phyloP scores from a whole-genome alignment of 1,140 invertebrate genomes.

The Hermetia illucens region DNA sequence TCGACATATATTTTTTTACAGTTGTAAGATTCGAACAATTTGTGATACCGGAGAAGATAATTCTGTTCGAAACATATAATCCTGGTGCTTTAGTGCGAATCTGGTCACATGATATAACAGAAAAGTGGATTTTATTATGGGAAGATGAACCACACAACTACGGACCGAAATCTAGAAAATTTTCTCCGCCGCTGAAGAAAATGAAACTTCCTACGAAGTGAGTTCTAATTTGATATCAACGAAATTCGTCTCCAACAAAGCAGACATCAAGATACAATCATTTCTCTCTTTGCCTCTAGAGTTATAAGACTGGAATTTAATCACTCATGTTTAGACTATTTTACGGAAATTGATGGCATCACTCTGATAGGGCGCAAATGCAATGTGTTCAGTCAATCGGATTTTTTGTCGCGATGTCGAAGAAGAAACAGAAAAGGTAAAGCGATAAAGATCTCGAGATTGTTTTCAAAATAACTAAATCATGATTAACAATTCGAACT shows the following conservation, averaged over 20 bases:
- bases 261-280: no score
- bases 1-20: conserved; percentile 27
- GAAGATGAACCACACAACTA: conserved; percentile 44
- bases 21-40: conserved; percentile 57
- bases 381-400: conserved; percentile 3
- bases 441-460: not conserved
- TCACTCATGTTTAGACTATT: conserved; percentile 64
- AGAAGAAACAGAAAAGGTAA: not conserved
- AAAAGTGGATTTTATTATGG: conserved; percentile 62
- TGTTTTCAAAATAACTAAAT: conserved; percentile 11
- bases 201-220: conserved; percentile 50
- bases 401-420: not conserved
- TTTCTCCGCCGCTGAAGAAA: conserved; percentile 52
- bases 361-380: conserved; percentile 44
- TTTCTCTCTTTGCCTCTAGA: no score
- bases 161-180: conserved; percentile 49
- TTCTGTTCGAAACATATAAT: conserved; percentile 81
- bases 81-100: conserved; percentile 74
- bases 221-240: conserved; percentile 19
- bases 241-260: conserved; percentile 8
- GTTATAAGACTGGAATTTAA: conserved; percentile 71
- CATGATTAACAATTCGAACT: conserved; percentile 9
- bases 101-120: conserved; percentile 46
- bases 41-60: conserved; percentile 61
- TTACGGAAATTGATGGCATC: conserved; percentile 79